These are phyloP conservation scores for Callyntrura guangdongensis DNA, from an alignment of 2,888 invertebrate species.

Conservation along the genomic window DNA sequence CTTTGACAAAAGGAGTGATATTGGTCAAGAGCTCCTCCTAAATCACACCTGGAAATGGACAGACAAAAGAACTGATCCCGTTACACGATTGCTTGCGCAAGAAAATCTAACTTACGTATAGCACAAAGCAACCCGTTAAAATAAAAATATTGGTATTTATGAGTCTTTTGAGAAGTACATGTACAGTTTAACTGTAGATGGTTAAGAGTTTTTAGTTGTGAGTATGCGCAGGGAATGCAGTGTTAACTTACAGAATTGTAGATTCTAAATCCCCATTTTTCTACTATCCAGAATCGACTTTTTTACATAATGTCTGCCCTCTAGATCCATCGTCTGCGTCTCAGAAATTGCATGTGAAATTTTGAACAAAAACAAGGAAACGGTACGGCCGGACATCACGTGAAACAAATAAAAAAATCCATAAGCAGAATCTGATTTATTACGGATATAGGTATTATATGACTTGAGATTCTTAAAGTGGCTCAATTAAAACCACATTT, in stretches of 20 bases:
- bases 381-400: constrained; percentile 23
- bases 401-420: constrained; percentile 12
- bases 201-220: too few species aligned
- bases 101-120: neutral
- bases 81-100: constrained; percentile 45
- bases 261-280: neutral
- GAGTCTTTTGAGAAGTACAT: neutral
- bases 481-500: constrained; percentile 23
- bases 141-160: neutral
- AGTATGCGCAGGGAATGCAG: too few species aligned
- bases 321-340: too few species aligned
- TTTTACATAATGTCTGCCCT: too few species aligned
- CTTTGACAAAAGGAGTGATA: constrained; percentile 36
- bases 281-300: too few species aligned
- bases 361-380: constrained; percentile 57
- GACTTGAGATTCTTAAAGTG: neutral
- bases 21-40: constrained; percentile 76
- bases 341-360: neutral
- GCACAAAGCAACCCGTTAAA: neutral
- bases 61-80: constrained; percentile 48
- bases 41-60: constrained; percentile 70
- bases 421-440: neutral
- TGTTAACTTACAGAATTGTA: too few species aligned
- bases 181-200: too few species aligned
- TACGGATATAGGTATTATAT: neutral